phyloP scores from a whole-genome alignment of 2,888 invertebrate genomes.

The Frankliniella fusca region DNA sequence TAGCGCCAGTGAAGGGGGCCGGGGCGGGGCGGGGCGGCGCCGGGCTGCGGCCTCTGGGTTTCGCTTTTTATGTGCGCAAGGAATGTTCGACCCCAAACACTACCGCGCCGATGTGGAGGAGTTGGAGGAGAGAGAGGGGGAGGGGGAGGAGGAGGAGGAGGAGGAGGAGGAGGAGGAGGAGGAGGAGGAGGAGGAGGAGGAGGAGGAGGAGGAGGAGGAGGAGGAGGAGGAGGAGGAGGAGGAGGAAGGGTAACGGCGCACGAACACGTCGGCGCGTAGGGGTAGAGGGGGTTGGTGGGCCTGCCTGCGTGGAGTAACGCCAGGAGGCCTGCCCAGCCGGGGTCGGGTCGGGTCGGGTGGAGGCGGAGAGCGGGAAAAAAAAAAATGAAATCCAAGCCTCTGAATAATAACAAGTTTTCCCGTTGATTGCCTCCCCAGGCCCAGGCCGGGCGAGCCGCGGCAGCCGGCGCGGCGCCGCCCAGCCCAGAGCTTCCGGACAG shows the following conservation, averaged over 20 bases:
- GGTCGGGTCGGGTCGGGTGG: no score
- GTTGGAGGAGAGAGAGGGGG: neutral
- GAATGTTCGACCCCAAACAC: no score
- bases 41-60: neutral
- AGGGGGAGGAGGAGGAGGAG: neutral
- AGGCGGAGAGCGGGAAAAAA: neutral
- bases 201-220: neutral
- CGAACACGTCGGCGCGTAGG: no score
- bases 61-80: neutral
- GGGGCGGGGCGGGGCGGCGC: no score
- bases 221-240: neutral
- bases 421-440: neutral
- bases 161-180: neutral
- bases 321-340: no score
- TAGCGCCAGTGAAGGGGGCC: neutral
- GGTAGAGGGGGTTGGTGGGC: no score
- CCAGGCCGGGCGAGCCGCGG: no score
- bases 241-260: no score
- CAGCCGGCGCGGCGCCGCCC: no score
- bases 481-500: no score
- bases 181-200: neutral
- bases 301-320: no score
- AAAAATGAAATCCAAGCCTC: neutral
- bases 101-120: neutral
- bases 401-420: neutral